phyloP scores from a whole-genome alignment of 2,113 vertebrate species.

The Larimichthys polyactis region DNA sequence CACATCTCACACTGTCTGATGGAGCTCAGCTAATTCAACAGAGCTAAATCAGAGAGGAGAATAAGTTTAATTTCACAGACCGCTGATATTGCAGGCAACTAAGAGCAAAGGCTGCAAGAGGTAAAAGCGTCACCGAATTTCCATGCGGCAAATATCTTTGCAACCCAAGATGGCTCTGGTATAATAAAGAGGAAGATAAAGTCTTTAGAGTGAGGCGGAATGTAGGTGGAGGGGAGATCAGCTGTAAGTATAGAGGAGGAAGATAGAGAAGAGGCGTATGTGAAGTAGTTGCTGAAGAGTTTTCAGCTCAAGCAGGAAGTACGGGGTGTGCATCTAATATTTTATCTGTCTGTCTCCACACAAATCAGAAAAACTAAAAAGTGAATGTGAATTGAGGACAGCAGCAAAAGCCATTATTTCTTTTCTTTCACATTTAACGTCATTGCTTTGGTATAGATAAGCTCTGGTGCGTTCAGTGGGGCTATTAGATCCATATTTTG shows the following conservation, averaged over 20 bases:
- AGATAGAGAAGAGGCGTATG: neutral
- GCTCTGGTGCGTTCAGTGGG: no score
- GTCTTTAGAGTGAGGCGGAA: constrained; percentile 8
- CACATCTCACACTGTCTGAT: constrained; percentile 7
- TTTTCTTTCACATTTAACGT: neutral
- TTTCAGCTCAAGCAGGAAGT: neutral
- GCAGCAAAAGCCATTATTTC: neutral
- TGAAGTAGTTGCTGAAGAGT: neutral
- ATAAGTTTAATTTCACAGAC: neutral
- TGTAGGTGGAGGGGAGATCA: neutral
- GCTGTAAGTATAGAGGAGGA: constrained; percentile 3
- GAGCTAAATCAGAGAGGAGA: neutral
- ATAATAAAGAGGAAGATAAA: constrained; percentile 14
- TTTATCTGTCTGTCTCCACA: neutral
- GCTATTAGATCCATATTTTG: neutral
- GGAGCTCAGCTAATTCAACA: constrained; percentile 7
- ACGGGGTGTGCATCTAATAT: neutral
- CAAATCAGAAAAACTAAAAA: neutral
- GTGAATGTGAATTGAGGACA: neutral
- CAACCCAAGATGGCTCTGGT: neutral
- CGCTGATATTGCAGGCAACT: neutral
- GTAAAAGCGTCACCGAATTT: neutral
- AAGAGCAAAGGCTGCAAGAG: neutral
- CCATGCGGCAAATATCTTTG: neutral
- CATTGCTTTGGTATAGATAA: neutral